Base-by-base conservation (phyloP, 1,140 invertebrate genomes). In the Bathynomus jamesi region DNA sequence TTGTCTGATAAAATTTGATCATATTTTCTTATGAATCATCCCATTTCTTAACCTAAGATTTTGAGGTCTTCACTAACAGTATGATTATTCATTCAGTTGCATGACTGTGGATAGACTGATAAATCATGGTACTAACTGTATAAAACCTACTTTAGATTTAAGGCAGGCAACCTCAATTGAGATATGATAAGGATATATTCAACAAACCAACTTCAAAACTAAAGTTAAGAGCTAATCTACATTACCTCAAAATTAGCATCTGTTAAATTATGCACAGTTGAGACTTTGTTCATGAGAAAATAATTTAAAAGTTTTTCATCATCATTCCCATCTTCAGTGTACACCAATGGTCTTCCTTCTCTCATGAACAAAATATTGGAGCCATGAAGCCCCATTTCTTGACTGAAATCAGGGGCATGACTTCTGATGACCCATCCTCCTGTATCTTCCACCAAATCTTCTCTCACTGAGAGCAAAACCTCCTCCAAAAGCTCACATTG, bases 181-280 rank as follows among this genome's bases (percentile, higher is more conserved):
- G n/a, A n/a, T n/a, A n/a, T n/a, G n/a, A n/a, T n/a, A n/a, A n/a
- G n/a, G n/a, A n/a, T n/a, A n/a, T n/a, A n/a, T n/a, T n/a, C n/a
- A n/a, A n/a, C n/a, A n/a, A n/a, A n/a, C n/a, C n/a, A n/a, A n/a
- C n/a, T n/a, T n/a, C n/a, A n/a, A n/a, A n/a, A n/a, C n/a, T n/a
- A n/a, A n/a, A n/a, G n/a, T n/a, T n/a, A n/a, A n/a, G n/a, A n/a
- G n/a, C n/a, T n/a, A n/a, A n/a, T n/a, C n/a, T 60, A 4, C n/a
- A n/a, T 62, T 28, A 73, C 75, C 75, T 76, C 75, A 73, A 76
- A 76, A 60, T 63, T 73, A 8, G 13, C 68, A 71, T 76, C 75
- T 65, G 46, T 65, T 11, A 76, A 65, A 27, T 28, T 28, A 30
- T 70, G 69, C 8, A 76, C 69, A 25, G 60, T 31, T 7, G 75